phyloP scores from a whole-genome alignment of 2,113 vertebrate genomes.

The Aythya baeri region DNA sequence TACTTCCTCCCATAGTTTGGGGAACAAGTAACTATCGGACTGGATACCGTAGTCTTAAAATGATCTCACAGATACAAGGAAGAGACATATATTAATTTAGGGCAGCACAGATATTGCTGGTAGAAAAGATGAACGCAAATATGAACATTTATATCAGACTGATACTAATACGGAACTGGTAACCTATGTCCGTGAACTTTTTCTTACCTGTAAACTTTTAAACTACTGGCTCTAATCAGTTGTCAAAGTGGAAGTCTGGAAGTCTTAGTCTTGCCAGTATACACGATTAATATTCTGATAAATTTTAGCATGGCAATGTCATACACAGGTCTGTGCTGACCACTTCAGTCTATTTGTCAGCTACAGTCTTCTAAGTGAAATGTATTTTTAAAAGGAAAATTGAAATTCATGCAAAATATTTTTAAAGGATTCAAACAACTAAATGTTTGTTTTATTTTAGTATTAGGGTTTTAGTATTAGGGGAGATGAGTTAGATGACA shows the following conservation, averaged over 20 bases:
- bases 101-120: neutral
- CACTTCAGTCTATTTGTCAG: neutral
- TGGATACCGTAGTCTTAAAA: neutral
- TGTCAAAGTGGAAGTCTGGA: neutral
- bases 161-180: neutral
- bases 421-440: neutral
- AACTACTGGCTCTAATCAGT: neutral
- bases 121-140: neutral
- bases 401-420: neutral
- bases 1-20: neutral
- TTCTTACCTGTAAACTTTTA: neutral
- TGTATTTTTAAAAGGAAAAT: neutral
- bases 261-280: neutral
- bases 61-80: neutral
- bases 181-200: neutral
- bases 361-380: neutral
- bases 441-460: neutral
- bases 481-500: neutral
- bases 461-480: neutral
- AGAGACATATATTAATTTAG: neutral
- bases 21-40: neutral
- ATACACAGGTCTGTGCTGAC: neutral
- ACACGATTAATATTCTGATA: neutral
- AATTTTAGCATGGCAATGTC: fast-evolving
- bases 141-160: neutral